Evolutionary conservation across 2,113 vertebrate species (phyloP).

Genomic region (Procavia capensis): DNA sequence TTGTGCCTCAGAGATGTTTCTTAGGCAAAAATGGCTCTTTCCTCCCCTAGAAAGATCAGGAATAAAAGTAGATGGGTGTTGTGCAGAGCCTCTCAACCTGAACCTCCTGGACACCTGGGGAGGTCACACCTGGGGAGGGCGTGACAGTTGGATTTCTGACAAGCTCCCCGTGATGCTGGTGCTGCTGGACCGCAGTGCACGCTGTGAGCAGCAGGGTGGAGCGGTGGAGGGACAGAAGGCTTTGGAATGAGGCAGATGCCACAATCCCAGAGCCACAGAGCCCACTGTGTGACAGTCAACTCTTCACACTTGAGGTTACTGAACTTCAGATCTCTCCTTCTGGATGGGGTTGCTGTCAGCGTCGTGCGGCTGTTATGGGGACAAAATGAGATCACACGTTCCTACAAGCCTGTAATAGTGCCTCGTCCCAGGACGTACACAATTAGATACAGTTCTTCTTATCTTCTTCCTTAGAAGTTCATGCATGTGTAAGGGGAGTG

Average conservation of each 20-base stretch:
- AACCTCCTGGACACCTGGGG: too few relatives aligned
- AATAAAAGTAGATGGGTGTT: accelerated
- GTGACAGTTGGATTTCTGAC: not conserved
- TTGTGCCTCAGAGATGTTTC: not conserved
- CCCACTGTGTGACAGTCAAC: not conserved
- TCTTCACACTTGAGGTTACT: accelerated
- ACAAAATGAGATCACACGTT: not conserved
- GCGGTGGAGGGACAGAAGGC: not conserved
- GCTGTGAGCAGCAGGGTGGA: not conserved
- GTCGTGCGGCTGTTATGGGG: too few relatives aligned
- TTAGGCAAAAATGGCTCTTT: not conserved
- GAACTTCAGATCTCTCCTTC: not conserved
- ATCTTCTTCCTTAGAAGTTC: too few relatives aligned
- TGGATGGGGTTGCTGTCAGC: accelerated
- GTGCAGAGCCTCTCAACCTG: accelerated
- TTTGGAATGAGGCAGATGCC: not conserved
- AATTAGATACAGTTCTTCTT: not conserved
- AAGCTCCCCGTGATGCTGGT: accelerated
- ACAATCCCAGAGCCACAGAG: not conserved
- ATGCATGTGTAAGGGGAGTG: accelerated
- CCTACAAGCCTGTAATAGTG: not conserved
- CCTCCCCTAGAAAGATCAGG: not conserved
- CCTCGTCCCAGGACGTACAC: not conserved
- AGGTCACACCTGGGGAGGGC: accelerated
- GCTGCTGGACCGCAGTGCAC: not conserved